A percentile compares a stretch with the other conserved stretches of the same genome.
Conservation (phyloP, 2,113 vertebrate genomes). For the Bostrychus sinensis region DNA sequence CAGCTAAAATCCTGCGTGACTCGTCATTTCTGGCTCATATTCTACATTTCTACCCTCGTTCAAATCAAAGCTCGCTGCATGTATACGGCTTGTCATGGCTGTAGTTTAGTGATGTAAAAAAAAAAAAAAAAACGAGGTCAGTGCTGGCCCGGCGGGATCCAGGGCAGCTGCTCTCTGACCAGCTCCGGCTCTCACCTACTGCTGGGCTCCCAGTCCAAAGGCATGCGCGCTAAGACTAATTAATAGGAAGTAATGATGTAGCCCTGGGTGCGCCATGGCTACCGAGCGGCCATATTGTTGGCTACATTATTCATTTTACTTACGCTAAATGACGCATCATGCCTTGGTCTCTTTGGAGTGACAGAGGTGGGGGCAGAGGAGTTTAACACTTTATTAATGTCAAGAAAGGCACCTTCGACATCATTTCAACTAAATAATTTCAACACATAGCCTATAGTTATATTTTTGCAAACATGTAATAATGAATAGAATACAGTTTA, state of each 20-base stretch:
- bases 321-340: slow-evolving; percentile 62
- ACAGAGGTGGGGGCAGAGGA: background rate
- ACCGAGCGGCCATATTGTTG: slow-evolving; percentile 46
- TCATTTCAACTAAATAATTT: background rate
- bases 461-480: too few species aligned
- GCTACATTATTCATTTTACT: slow-evolving; percentile 60
- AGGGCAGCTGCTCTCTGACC: slow-evolving; percentile 80
- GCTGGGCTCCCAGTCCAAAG: slow-evolving; percentile 55
- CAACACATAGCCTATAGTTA: too few species aligned
- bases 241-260: slow-evolving; percentile 75
- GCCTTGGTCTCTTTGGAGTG: slow-evolving; percentile 12
- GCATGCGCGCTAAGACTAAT: slow-evolving; percentile 71
- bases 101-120: slow-evolving; percentile 76
- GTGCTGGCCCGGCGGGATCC: slow-evolving; percentile 71
- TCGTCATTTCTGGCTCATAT: slow-evolving; percentile 76
- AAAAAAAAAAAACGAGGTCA: slow-evolving; percentile 73
- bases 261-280: slow-evolving; percentile 64
- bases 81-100: slow-evolving; percentile 74
- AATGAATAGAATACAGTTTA: too few species aligned
- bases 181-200: slow-evolving; percentile 76
- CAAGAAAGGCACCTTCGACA: background rate
- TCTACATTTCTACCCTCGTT: slow-evolving; percentile 74
- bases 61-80: slow-evolving; percentile 71
- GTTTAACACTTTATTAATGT: background rate
- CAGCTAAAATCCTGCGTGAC: slow-evolving; percentile 47